Base-by-base conservation (phyloP, 1,140 invertebrate species). In the Drosophila nebulosa region DNA sequence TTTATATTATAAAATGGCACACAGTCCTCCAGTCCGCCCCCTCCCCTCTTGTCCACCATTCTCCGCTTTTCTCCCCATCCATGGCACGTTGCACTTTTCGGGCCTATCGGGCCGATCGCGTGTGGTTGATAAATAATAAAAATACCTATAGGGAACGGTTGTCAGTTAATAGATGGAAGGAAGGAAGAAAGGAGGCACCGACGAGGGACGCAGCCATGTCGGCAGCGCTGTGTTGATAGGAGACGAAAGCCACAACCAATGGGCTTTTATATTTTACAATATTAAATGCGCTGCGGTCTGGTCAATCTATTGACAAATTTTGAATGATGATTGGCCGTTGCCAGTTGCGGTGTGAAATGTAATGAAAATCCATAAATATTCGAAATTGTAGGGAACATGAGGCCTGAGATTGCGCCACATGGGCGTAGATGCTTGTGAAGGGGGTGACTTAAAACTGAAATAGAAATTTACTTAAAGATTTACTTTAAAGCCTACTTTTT, bases 1-100 rank as follows among this genome's bases (percentile, higher is more conserved):
- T 86, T 86, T 86, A 86, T 78, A 78, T 88, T 86, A 86, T 86
- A 88, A 86, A 88, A 88, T 74, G 72, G 74, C 72, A 36, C 62
- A 52, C 72, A 32, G 51, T 46, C 59, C 6, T n/a, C 26, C 9
- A 9, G 9, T 0, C 30, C 1, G 1, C 3, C 10, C 30, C 10
- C 30, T 32, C 30, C 27, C 7, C 6, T 6, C n/a, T n/a, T n/a
- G n/a, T 24, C 24, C 7, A 10, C 2, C 9, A 9, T 3, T 32
- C 9, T 9, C 30, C 30, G 3, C n/a, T n/a, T n/a, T 10, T 1
- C 9, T 12, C 30, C 10, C 10, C 10, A 32, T 12, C 12, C 14
- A 18, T 7, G 9, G 39, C 4, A 2, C 53, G 16, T 27, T 30
- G 68, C 69, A 32, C 36, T 63, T 60, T 55, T 59, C 52, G 64